Conservation (phyloP, 2,888 invertebrate genomes). For the Epinotia brunnichana region DNA sequence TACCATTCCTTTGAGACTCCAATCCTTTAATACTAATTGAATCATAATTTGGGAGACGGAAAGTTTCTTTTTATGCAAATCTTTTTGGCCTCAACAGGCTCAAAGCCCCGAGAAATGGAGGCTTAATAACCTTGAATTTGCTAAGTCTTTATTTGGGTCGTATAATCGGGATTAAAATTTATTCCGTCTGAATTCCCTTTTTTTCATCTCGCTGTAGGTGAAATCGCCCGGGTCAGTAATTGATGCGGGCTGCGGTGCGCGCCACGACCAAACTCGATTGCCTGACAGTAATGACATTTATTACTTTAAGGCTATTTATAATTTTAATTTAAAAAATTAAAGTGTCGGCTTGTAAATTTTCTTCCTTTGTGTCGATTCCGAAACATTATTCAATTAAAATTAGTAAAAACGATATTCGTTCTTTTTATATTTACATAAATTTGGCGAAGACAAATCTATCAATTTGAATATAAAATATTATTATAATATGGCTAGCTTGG, state of each 20-base stretch:
- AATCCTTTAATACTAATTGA: slow-evolving; percentile 84
- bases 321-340: not conserved
- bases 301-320: slow-evolving; percentile 19
- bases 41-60: slow-evolving; percentile 80
- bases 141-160: slow-evolving; percentile 61
- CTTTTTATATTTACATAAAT: too few species aligned
- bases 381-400: not conserved
- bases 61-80: slow-evolving; percentile 83
- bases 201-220: slow-evolving; percentile 45
- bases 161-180: slow-evolving; percentile 70
- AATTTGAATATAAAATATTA: not conserved
- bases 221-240: slow-evolving; percentile 35
- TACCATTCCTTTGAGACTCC: slow-evolving; percentile 76
- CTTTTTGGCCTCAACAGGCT: slow-evolving; percentile 70
- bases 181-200: slow-evolving; percentile 57
- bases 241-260: slow-evolving; percentile 31
- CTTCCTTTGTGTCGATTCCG: not conserved
- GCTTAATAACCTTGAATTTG: slow-evolving; percentile 74
- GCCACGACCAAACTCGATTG: slow-evolving; percentile 14
- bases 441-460: too few species aligned
- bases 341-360: slow-evolving; percentile 10
- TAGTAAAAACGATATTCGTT: too few species aligned
- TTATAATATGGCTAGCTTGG: not conserved
- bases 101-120: slow-evolving; percentile 72
- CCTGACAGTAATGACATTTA: slow-evolving; percentile 9